Evolutionary conservation across 1,140 invertebrate genomes (phyloP).

Genomic region (Drosophila equinoxialis): DNA sequence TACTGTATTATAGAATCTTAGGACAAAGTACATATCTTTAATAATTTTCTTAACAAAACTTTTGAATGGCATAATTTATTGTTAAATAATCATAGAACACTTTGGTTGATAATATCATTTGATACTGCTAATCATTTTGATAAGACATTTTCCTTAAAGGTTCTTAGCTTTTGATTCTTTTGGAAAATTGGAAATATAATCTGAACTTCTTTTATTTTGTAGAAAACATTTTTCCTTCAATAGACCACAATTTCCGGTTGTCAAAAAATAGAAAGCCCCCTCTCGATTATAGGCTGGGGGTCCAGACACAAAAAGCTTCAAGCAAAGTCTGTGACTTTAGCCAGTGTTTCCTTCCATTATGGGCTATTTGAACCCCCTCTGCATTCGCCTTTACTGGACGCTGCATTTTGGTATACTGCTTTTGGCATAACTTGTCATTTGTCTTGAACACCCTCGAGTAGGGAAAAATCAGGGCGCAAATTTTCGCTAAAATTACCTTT

Average conservation of each 20-base stretch:
- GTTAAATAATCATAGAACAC: too few species aligned
- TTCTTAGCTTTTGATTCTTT: too few species aligned
- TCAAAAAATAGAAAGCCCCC: constrained; percentile 42
- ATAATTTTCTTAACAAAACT: too few species aligned
- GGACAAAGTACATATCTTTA: too few species aligned
- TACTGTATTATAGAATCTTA: too few species aligned
- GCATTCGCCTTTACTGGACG: not conserved
- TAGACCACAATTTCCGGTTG: constrained; percentile 69
- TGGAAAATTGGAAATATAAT: too few species aligned
- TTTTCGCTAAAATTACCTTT: constrained; percentile 80
- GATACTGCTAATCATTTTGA: too few species aligned
- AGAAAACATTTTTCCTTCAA: constrained; percentile 55
- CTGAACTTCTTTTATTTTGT: too few species aligned
- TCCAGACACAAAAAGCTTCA: constrained; percentile 65
- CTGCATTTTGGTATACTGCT: constrained; percentile 13
- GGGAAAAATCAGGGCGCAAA: constrained; percentile 57
- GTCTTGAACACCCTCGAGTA: constrained; percentile 55
- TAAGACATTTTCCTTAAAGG: too few species aligned
- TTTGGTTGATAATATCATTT: too few species aligned
- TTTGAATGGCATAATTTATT: too few species aligned
- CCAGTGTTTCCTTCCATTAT: constrained; percentile 8
- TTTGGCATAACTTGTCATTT: constrained; percentile 73
- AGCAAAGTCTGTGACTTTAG: constrained; percentile 14
- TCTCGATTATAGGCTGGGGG: constrained; percentile 45
- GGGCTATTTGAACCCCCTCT: not conserved